Percentiles rank a stretch among this genome's conserved stretches.
Evolutionary conservation across 2,888 invertebrate species (phyloP).

Genomic region (Hipparchia sbordonii): DNA sequence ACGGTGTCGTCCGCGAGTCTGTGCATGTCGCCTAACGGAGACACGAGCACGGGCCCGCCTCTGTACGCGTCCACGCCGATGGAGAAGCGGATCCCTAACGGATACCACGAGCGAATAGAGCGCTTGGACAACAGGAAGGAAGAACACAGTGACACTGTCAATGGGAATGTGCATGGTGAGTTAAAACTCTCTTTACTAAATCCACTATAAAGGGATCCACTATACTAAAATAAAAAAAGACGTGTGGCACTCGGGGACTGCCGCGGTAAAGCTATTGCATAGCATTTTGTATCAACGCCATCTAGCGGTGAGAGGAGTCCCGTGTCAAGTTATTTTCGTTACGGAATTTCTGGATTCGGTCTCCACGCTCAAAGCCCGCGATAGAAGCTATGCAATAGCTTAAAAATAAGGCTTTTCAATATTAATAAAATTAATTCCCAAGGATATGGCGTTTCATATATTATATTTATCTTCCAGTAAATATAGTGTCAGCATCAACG

Average conservation of each 20-base stretch:
- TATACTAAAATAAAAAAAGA: too few species aligned
- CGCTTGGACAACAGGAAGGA: conserved; percentile 45
- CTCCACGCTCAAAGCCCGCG: too few species aligned
- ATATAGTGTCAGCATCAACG: conserved; percentile 71
- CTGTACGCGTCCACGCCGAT: conserved; percentile 60
- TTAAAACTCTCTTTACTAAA: conserved; percentile 6
- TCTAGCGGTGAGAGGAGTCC: too few species aligned
- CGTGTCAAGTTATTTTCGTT: too few species aligned
- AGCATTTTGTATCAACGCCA: too few species aligned
- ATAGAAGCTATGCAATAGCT: too few species aligned
- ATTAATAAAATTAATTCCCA: too few species aligned
- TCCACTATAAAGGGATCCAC: too few species aligned
- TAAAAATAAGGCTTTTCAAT: too few species aligned
- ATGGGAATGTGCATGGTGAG: conserved; percentile 67
- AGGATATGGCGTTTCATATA: background rate
- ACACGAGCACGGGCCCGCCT: conserved; percentile 40
- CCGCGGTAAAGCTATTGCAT: too few species aligned
- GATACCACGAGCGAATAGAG: conserved; percentile 46
- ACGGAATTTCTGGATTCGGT: too few species aligned
- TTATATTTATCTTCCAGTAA: conserved; percentile 51
- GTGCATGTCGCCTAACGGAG: conserved; percentile 65
- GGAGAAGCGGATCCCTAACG: conserved; percentile 54
- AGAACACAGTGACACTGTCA: conserved; percentile 55
- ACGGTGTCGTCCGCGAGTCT: conserved; percentile 73
- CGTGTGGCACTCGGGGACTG: too few species aligned